Conservation (phyloP, 2,113 vertebrate species). For the Limnothrissa miodon region DNA sequence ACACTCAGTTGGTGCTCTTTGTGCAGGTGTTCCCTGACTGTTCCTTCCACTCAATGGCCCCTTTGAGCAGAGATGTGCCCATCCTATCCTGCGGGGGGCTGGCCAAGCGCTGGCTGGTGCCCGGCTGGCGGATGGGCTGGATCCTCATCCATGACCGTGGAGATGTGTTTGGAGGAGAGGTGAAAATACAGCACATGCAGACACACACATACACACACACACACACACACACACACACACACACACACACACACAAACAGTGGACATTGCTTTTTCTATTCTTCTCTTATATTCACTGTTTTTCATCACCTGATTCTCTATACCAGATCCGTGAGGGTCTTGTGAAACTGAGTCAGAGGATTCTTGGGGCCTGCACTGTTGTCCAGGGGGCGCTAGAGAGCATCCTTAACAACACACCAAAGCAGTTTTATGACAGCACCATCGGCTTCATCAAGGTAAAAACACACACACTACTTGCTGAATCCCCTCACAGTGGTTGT, state of each 20-base stretch:
- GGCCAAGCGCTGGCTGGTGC: slow-evolving; percentile 95
- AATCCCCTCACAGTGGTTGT: background rate
- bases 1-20: background rate
- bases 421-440: slow-evolving; percentile 85
- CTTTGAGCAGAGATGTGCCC: slow-evolving; percentile 85
- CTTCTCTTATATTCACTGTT: background rate
- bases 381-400: slow-evolving; percentile 90
- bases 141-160: slow-evolving; percentile 91
- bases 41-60: slow-evolving; percentile 78
- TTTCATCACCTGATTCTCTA: background rate
- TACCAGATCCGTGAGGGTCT: slow-evolving; percentile 88
- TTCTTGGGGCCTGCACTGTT: slow-evolving; percentile 90
- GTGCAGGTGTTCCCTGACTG: slow-evolving; percentile 84
- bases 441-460: slow-evolving; percentile 87
- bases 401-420: slow-evolving; percentile 82
- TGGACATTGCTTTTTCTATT: background rate
- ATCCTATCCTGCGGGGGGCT: slow-evolving; percentile 91
- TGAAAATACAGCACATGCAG: slow-evolving; percentile 48
- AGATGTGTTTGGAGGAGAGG: slow-evolving; percentile 86
- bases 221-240: background rate
- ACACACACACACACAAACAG: background rate
- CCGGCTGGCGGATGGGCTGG: slow-evolving; percentile 97
- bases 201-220: background rate
- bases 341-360: slow-evolving; percentile 86
- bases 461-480: background rate